Evolutionary conservation across 92 coral and sea anemone genomes (phyloP), one percentile per base, ranked within the genome.

Genomic region (Isaurus tuberculatus): DNA sequence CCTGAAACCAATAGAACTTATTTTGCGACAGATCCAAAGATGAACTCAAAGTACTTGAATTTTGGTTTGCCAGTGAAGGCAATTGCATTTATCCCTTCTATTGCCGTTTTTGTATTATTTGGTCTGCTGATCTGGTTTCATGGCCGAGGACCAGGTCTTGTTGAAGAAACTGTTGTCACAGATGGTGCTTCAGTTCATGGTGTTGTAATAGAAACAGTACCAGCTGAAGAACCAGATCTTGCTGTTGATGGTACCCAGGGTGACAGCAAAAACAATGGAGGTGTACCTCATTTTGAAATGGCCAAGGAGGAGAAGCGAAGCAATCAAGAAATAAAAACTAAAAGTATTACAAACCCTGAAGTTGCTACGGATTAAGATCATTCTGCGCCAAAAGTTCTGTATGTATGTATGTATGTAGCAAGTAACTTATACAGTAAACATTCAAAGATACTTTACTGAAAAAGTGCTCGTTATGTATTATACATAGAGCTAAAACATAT

Each of bases 71-170:
- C 88, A 6, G 75, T 96, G 16, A 96, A 96, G 81, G 83, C 89
- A 29, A 86, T 94, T 23, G 99, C 99, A 7, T 96, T 96, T 57
- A 89, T 96, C 34, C 99, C 99, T 2, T 96, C 98, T 1, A 73
- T 96, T 10, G 91, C 65, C 7, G 94, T 90, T 32, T 96, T 96
- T 46, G 26, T 96, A 8, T 82, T 88, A 20, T 96, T 96, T 66
- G 99, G 96, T n/a, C 29, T 84, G 71, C 89, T 93, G 5, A 86
- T 96, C 70, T 96, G 98, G 99, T 82, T 89, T 68, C 94, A 96
- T 44, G 99, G 99, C 0, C 87, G 99, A 64, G 71, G 79, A 9
- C 78, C 72, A 31, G 94, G 89, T 67, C 85, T 92, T 81, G 93
- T 94, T 8, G 93, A 88, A 29, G 90, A 89, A 14, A 73, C 70